These are phyloP conservation scores for Neuroterus valhalla DNA, from an alignment of 1,140 invertebrate genomes.

Conservation along the genomic window DNA sequence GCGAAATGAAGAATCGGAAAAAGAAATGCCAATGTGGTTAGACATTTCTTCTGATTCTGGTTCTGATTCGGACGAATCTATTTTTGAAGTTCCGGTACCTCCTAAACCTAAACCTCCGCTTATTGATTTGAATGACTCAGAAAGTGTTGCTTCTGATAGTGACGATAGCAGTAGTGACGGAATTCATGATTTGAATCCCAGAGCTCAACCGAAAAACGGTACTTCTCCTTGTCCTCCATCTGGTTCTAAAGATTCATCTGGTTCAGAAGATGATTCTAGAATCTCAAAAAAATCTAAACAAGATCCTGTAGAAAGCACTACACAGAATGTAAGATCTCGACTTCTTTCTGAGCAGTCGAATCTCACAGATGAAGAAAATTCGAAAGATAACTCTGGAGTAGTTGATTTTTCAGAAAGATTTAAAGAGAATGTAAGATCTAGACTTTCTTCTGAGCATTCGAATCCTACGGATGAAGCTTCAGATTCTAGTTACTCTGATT, in stretches of 20 bases:
- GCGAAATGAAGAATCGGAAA: conserved; percentile 29
- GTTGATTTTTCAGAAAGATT: too few species aligned
- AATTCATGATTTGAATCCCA: conserved; percentile 1
- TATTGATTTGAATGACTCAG: conserved; percentile 64
- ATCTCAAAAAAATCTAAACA: neutral
- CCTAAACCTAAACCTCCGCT: conserved; percentile 65
- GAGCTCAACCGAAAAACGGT: neutral
- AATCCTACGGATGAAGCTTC: neutral
- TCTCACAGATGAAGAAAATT: too few species aligned
- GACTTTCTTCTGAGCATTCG: neutral
- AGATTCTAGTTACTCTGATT: conserved; percentile 34
- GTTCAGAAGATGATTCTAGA: conserved; percentile 6
- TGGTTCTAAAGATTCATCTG: neutral
- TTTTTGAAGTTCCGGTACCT: conserved; percentile 69
- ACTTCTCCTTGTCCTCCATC: neutral
- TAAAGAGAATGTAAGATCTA: neutral
- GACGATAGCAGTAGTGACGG: conserved; percentile 32
- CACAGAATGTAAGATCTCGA: too few species aligned
- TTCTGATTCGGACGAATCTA: conserved; percentile 66
- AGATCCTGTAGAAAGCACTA: too few species aligned
- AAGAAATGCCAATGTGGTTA: neutral
- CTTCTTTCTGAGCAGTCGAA: too few species aligned
- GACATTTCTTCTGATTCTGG: conserved; percentile 44
- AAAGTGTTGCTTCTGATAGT: conserved; percentile 38
- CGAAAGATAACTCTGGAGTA: too few species aligned